Evolutionary conservation across 2,797 vertebrate species (phyloP).

Genomic region (Poecilia picta): DNA sequence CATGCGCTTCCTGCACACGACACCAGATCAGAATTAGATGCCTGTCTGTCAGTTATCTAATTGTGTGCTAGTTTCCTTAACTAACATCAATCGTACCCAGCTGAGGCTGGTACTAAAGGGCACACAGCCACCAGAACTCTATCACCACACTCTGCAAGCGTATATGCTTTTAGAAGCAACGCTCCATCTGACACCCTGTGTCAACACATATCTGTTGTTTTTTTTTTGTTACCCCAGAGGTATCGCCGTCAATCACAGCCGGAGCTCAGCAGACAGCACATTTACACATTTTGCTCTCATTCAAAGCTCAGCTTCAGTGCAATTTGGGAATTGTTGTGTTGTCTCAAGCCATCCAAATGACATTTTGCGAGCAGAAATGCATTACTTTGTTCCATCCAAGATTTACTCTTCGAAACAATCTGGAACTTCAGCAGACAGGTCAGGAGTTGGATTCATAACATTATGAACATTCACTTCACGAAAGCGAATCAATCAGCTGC

Average conservation of each 20-base stretch:
- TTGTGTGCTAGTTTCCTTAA: conserved; percentile 5
- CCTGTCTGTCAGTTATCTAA: conserved; percentile 3
- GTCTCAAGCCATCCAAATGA: conserved; percentile 58
- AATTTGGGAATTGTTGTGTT: conserved; percentile 51
- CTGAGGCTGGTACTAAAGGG: conserved; percentile 41
- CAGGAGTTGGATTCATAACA: conserved; percentile 29
- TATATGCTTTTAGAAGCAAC: conserved; percentile 31
- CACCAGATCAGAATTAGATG: conserved; percentile 1
- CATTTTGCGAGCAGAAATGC: conserved; percentile 56
- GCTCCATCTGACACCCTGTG: conserved; percentile 49
- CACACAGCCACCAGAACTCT: conserved; percentile 24
- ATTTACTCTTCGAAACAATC: conserved; percentile 41
- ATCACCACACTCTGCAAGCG: conserved; percentile 32
- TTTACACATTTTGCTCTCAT: conserved; percentile 55
- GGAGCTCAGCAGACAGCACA: conserved; percentile 46
- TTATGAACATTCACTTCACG: conserved; percentile 35
- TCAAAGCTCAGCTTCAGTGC: conserved; percentile 54
- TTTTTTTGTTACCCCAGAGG: conserved; percentile 42
- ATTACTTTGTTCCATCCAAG: conserved; percentile 37
- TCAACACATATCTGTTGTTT: conserved; percentile 62
- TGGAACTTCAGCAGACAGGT: conserved; percentile 37
- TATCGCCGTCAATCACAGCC: conserved; percentile 45
- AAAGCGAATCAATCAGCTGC: conserved; percentile 55
- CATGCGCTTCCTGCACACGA: neutral
- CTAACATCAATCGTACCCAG: conserved; percentile 31